These are phyloP conservation scores for Zaprionus taronus DNA, from an alignment of 1,140 invertebrate genomes.

Conservation along the genomic window DNA sequence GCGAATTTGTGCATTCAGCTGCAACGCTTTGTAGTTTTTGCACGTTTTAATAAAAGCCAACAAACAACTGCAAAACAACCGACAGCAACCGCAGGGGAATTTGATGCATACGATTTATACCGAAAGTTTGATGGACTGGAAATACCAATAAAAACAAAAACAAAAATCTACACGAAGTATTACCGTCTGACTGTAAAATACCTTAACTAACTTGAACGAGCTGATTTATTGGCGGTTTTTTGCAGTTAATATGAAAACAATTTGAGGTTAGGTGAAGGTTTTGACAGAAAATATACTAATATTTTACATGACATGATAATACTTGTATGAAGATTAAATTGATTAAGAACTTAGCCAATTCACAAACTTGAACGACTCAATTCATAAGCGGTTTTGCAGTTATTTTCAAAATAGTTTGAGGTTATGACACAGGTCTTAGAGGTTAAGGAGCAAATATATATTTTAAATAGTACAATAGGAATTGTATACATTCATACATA, in stretches of 20 bases:
- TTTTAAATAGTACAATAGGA: too few relatives aligned
- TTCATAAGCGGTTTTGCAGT: too few relatives aligned
- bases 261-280: background rate
- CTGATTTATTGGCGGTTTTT: background rate
- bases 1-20: constrained; percentile 72
- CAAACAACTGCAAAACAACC: constrained; percentile 36
- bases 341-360: too few relatives aligned
- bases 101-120: constrained; percentile 67
- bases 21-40: constrained; percentile 60
- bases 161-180: constrained; percentile 5
- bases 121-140: constrained; percentile 71
- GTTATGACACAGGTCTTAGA: too few relatives aligned
- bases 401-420: too few relatives aligned
- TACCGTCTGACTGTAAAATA: background rate
- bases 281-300: background rate
- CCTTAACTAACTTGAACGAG: background rate
- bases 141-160: constrained; percentile 49
- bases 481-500: too few relatives aligned
- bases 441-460: too few relatives aligned
- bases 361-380: too few relatives aligned
- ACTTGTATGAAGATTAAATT: too few relatives aligned
- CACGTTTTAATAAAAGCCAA: constrained; percentile 69
- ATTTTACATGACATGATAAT: too few relatives aligned
- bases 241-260: background rate
- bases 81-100: constrained; percentile 33